These are phyloP conservation scores for Lasioglossum morio DNA, from an alignment of 2,888 invertebrate species.

Conservation along the genomic window DNA sequence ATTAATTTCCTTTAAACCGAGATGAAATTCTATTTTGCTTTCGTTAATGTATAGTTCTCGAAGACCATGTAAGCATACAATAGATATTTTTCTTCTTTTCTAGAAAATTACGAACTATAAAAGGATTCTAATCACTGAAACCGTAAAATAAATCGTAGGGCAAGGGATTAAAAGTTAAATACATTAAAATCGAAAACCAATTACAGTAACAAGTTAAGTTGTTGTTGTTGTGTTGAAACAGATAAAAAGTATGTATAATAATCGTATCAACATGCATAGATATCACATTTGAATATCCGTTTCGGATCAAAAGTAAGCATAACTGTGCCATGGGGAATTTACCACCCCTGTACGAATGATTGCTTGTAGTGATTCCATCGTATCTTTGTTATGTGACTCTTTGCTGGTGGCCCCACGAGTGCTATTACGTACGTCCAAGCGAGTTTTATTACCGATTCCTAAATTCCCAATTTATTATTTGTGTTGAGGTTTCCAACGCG, in stretches of 20 bases:
- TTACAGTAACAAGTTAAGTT: not conserved
- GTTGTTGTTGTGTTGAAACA: not conserved
- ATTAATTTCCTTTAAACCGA: no score
- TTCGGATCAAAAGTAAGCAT: not conserved
- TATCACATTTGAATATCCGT: conserved; percentile 1
- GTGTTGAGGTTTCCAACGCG: not conserved
- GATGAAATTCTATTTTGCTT: no score
- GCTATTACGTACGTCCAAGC: not conserved
- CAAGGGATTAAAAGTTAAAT: not conserved
- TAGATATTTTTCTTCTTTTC: no score
- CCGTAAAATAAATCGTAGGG: no score
- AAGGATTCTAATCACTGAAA: not conserved
- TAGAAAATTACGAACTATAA: no score
- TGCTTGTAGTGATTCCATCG: not conserved
- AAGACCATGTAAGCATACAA: no score
- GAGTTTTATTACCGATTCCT: not conserved
- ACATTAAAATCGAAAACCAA: not conserved
- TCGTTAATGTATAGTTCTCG: no score
- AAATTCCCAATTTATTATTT: not conserved
- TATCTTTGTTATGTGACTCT: conserved; percentile 1
- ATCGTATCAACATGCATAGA: not conserved
- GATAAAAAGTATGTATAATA: not conserved
- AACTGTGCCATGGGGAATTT: not conserved
- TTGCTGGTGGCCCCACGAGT: not conserved
- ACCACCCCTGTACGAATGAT: conserved; percentile 2